Conservation (phyloP, 2,113 vertebrate genomes). For the Crotalus helleri region DNA sequence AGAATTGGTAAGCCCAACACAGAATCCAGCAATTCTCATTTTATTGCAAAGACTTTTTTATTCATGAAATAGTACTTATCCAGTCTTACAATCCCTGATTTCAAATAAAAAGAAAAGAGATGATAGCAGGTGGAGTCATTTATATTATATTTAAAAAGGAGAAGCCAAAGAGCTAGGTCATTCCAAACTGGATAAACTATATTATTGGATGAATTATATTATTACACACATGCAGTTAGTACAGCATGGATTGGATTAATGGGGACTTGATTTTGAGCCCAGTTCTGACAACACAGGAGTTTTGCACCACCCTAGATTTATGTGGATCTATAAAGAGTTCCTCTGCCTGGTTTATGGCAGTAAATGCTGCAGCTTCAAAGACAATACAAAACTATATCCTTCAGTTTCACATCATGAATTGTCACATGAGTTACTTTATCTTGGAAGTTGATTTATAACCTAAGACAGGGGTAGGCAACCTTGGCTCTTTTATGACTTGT, state of each 20-base stretch:
- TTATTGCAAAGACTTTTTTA: slow-evolving; percentile 11
- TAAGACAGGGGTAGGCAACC: too few relatives aligned
- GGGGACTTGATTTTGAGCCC: background rate
- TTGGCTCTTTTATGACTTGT: too few relatives aligned
- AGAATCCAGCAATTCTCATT: background rate
- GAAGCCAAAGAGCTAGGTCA: background rate
- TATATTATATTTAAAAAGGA: background rate
- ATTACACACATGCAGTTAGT: background rate
- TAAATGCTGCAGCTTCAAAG: background rate
- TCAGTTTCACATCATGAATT: background rate
- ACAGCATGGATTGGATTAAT: background rate
- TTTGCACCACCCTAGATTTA: background rate
- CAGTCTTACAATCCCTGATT: slow-evolving; percentile 11
- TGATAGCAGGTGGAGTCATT: background rate
- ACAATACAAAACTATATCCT: background rate
- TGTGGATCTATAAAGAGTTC: background rate
- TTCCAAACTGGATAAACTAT: slow-evolving; percentile 6
- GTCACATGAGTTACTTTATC: background rate
- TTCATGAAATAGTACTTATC: slow-evolving; percentile 12
- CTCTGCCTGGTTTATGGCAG: background rate
- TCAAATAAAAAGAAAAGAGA: slow-evolving; percentile 20
- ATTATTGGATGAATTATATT: slow-evolving; percentile 8
- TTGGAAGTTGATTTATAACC: background rate
- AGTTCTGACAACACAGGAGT: background rate
- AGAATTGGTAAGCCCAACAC: background rate